Evolutionary conservation across 2,888 invertebrate genomes (phyloP), one percentile per base, ranked within the genome.

Genomic region (Lasioglossum leucozonium): DNA sequence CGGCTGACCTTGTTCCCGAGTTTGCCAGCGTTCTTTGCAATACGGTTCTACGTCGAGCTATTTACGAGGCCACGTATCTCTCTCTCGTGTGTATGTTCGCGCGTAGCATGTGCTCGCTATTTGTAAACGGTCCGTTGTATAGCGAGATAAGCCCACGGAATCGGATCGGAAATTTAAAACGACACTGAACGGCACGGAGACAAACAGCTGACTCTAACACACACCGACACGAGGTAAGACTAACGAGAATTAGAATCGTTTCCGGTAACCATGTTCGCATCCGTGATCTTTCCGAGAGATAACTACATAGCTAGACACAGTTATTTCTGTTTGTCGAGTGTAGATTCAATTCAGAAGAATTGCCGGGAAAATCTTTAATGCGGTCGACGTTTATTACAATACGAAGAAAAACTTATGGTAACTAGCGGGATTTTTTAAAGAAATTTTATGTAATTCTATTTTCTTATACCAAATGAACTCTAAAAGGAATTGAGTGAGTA

Each of bases 1-100:
- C 16, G 34, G 2, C 37, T 73, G 37, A 51, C 72, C 72, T 73
- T 73, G 51, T 51, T 73, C 51, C 72, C 6, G 44, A 47, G 47
- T 73, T 67, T 51, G 37, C 37, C 34, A 37, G 37, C 37, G 67
- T 67, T 67, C 67, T 34, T 34, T 18, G 44, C 47, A n/a, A 72
- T 30, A 44, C 30, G 13, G 13, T 26, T 11, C 58, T 11, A 4
- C 58, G 58, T 4, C 58, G 26, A 11, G 58, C 58, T 58, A 30
- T 58, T 58, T 58, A 58, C 58, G 58, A 26, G 26, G 0, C 13
- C 10, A 13, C 58, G 58, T 58, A 58, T 26, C 58, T 58, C 58
- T 58, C 58, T 26, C 26, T 13, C 26, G 26, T 13, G 58, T 26
- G 58, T 58, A 30, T 6, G 13, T 13, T 26, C 26, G 5, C 26